Base-by-base conservation (phyloP, 2,113 vertebrate genomes). In the Ranitomeya imitator region DNA sequence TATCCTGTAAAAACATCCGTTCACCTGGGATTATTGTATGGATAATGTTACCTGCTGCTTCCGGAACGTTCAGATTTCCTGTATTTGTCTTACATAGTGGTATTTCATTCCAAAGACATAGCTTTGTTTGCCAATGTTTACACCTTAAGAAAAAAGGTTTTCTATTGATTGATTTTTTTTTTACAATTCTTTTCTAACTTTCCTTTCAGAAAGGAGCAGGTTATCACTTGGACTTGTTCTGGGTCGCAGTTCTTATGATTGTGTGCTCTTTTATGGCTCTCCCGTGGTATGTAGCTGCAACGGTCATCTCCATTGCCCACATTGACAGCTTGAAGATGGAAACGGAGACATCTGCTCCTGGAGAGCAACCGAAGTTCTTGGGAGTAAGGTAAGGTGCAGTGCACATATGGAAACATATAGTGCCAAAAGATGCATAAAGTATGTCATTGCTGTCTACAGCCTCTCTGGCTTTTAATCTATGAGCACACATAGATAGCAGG, bases 261-360 rank as follows among this genome's bases (percentile, higher is more conserved):
- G 9, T 99, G 0, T 99, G 98, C 92, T 99, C 98, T 90, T 99
- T 99, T 85, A 97, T 99, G 98, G 98, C 95, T 14, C 94, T 99
- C 81, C 98, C 98, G 0, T 99, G 98, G 98, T 99, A 99, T 0
- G 98, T 99, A 55, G 98, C 98, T 6, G 98, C 98, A 55, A 99
- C 98, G 0, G 98, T 99, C 21, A 99, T 99, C 93, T 99, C 98
- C 87, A 99, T 99, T 0, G 98, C 98, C 63, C 98, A 99, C 92
- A 99, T 99, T 0, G 98, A 99, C 96, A 99, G 97, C 91, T 92
- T 99, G 93, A 99, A 99, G 95, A 99, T 99, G 98, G 98, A 99
- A 90, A 99, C 98, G 0, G 97, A 99, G 89, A 99, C 98, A 0
- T 99, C 98, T 0, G 98, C 98, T 15, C 98, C 98, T 0, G 98